phyloP scores from a whole-genome alignment of 2,888 invertebrate species.

The Plutella xylostella region DNA sequence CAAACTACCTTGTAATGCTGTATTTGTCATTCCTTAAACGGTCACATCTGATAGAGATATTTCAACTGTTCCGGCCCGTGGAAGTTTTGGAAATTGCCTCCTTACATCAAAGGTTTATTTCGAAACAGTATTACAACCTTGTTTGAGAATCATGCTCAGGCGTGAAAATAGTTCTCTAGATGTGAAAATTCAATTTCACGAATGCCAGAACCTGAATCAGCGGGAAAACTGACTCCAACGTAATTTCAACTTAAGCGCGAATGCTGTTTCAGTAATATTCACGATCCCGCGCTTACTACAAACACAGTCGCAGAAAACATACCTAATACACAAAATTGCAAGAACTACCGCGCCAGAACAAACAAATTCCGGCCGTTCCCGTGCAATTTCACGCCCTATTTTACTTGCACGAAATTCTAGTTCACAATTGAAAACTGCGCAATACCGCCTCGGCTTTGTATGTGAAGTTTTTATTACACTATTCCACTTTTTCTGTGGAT shows the following conservation, averaged over 20 bases:
- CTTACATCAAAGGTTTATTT: too few relatives aligned
- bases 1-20: conserved; percentile 18
- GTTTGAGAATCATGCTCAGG: too few relatives aligned
- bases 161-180: too few relatives aligned
- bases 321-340: conserved; percentile 7
- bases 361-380: conserved; percentile 58
- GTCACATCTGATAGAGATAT: not conserved
- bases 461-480: conserved; percentile 46
- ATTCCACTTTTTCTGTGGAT: conserved; percentile 35
- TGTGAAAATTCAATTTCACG: too few relatives aligned
- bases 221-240: too few relatives aligned
- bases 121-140: too few relatives aligned
- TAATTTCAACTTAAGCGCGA: too few relatives aligned
- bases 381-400: conserved; percentile 64
- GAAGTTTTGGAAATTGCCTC: not conserved
- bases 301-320: not conserved
- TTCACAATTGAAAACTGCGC: conserved; percentile 49
- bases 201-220: too few relatives aligned
- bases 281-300: too few relatives aligned
- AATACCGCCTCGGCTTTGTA: conserved; percentile 39
- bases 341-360: conserved; percentile 18
- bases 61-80: not conserved
- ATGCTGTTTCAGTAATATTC: too few relatives aligned
- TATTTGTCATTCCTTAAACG: conserved; percentile 19
- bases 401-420: conserved; percentile 50